Percentiles rank a stretch among this genome's conserved stretches.
These are phyloP conservation scores for Neoaliturus tenellus DNA, from an alignment of 2,888 invertebrate genomes.

Conservation along the genomic window DNA sequence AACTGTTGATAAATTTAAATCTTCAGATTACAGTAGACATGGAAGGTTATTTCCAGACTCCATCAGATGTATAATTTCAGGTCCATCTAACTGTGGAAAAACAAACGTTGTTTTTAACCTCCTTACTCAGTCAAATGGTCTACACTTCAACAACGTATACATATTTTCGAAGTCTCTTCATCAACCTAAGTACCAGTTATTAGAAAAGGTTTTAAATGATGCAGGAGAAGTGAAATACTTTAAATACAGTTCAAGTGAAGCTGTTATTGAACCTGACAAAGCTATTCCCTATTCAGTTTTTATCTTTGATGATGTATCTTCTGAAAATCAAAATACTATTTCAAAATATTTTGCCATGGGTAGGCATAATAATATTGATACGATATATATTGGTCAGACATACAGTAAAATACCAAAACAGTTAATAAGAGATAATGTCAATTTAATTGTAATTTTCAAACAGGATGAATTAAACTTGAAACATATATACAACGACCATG, in stretches of 20 bases:
- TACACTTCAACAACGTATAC: conserved; percentile 47
- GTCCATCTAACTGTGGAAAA: conserved; percentile 45
- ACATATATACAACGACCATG: conserved; percentile 65
- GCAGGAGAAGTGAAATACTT: conserved; percentile 2
- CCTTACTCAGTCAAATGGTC: conserved; percentile 14
- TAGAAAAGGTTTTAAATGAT: conserved; percentile 19
- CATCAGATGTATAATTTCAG: conserved; percentile 42
- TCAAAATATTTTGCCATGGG: conserved; percentile 51
- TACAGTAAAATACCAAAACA: conserved; percentile 69
- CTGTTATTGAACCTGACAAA: conserved; percentile 36
- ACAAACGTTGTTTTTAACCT: conserved; percentile 53
- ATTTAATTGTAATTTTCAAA: conserved; percentile 70
- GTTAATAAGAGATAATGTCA: conserved; percentile 70
- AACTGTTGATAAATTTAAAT: background rate
- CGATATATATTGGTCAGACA: conserved; percentile 53
- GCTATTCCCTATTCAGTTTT: conserved; percentile 51
- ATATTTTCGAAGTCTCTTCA: conserved; percentile 51
- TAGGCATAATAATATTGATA: conserved; percentile 53
- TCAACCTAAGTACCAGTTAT: conserved; percentile 54
- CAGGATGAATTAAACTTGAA: conserved; percentile 70
- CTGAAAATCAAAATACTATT: conserved; percentile 45
- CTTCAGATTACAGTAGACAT: conserved; percentile 40
- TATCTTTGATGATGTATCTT: conserved; percentile 54
- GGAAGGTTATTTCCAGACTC: conserved; percentile 39
- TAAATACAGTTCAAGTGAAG: conserved; percentile 38